Conservation (phyloP, 2,797 vertebrate genomes). For the Phoebastria nigripes region DNA sequence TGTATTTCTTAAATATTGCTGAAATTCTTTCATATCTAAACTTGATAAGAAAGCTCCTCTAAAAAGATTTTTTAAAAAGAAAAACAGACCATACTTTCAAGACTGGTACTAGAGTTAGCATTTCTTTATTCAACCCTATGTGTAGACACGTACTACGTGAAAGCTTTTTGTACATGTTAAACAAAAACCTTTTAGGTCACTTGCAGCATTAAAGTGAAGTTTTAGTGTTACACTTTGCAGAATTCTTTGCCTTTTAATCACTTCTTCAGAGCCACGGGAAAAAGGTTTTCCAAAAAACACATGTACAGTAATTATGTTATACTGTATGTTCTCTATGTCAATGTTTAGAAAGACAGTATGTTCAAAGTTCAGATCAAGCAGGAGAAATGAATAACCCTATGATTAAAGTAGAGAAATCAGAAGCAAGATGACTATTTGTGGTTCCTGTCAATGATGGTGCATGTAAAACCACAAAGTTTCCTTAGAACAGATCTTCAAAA, state of each 20-base stretch:
- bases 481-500: not conserved
- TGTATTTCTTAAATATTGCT: not conserved
- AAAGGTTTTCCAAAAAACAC: not conserved
- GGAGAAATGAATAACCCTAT: not conserved
- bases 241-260: not conserved
- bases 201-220: not conserved
- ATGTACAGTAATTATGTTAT: not conserved
- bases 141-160: not conserved
- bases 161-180: not conserved
- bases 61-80: not conserved
- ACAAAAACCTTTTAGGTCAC: not conserved
- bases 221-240: not conserved
- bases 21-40: not conserved
- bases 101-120: not conserved
- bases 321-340: not conserved
- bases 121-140: not conserved
- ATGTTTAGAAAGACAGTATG: not conserved
- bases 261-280: not conserved
- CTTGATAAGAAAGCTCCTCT: not conserved
- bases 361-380: not conserved
- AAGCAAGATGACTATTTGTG: not conserved
- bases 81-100: not conserved
- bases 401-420: not conserved
- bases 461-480: not conserved
- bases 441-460: not conserved